phyloP scores from a whole-genome alignment of 2,113 vertebrate species.

The Albula glossodonta region DNA sequence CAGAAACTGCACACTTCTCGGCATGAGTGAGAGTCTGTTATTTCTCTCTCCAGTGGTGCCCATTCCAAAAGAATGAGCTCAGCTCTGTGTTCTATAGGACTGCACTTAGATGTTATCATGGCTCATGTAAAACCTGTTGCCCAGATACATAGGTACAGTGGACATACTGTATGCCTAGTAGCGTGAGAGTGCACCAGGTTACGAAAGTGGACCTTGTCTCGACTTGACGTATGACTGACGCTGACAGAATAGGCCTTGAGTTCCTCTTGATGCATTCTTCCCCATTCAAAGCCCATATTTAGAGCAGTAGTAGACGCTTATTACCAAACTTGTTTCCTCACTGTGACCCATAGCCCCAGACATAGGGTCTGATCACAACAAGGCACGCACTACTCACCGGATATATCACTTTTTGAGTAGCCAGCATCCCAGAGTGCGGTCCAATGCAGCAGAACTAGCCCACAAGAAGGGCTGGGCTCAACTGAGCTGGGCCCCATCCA shows the following conservation, averaged over 20 bases:
- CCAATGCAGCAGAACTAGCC: background rate
- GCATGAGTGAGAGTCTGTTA: background rate
- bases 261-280: constrained; percentile 23
- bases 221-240: constrained; percentile 20
- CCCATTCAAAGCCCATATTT: constrained; percentile 17
- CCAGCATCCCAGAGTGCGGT: background rate
- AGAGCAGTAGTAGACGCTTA: constrained; percentile 3
- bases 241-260: background rate
- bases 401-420: background rate
- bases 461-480: no score
- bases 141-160: constrained; percentile 10
- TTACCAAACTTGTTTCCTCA: constrained; percentile 18
- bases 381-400: background rate
- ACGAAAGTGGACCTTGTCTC: constrained; percentile 12
- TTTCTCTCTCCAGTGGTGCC: background rate
- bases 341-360: background rate
- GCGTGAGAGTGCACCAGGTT: constrained; percentile 11
- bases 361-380: background rate
- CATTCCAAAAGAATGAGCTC: constrained; percentile 3
- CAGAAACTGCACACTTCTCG: background rate
- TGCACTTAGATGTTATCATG: background rate
- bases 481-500: background rate
- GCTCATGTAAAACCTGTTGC: background rate
- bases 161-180: background rate
- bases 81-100: background rate